Conservation (phyloP, 2,113 vertebrate species). For the Theropithecus gelada region DNA sequence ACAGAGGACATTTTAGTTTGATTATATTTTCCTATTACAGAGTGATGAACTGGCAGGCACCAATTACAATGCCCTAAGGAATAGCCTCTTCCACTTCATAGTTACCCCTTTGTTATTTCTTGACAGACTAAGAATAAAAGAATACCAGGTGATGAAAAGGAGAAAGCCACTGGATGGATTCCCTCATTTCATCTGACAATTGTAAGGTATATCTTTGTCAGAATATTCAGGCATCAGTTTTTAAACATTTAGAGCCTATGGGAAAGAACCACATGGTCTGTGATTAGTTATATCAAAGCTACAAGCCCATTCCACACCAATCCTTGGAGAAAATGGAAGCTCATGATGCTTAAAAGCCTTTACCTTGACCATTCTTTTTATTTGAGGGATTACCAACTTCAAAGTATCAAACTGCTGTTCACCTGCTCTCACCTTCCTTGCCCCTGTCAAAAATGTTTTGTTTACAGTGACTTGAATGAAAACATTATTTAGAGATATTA, state of each 20-base stretch:
- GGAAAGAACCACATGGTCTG: background rate
- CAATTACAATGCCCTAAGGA: background rate
- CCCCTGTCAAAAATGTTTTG: background rate
- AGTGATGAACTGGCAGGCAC: background rate
- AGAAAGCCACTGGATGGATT: background rate
- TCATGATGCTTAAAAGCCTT: background rate
- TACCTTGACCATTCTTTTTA: background rate
- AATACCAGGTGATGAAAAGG: background rate
- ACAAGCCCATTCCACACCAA: background rate
- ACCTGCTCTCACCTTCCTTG: background rate
- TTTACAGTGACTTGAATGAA: background rate
- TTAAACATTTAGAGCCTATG: background rate
- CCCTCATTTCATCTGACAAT: background rate
- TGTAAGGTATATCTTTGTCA: background rate
- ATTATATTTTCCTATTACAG: background rate
- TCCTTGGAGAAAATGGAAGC: background rate
- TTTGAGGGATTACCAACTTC: background rate
- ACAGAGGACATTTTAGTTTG: background rate
- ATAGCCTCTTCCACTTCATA: background rate
- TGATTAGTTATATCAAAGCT: background rate
- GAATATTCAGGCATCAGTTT: background rate
- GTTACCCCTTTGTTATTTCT: background rate
- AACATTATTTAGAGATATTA: background rate
- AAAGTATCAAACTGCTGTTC: background rate
- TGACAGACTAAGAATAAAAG: slow-evolving; percentile 22